Conservation (phyloP, 2,797 vertebrate genomes). For the Cyclopterus lumpus region DNA sequence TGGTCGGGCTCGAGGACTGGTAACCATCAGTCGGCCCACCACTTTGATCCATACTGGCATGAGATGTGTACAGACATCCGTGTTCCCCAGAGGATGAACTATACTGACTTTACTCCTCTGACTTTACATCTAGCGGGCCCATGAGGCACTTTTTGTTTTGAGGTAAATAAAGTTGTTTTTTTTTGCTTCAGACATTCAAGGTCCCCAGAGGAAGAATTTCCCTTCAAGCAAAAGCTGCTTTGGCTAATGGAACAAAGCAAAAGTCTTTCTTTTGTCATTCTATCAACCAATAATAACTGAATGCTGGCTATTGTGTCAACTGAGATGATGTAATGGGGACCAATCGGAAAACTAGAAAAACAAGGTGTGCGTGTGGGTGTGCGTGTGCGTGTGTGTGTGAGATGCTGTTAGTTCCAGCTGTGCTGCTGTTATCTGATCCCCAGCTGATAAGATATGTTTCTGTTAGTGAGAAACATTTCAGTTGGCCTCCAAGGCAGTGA, state of each 20-base stretch:
- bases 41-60: not conserved
- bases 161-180: not conserved
- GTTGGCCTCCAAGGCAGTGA: constrained; percentile 41
- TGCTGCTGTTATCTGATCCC: constrained; percentile 58
- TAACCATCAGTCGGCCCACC: not conserved
- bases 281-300: not conserved
- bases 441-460: constrained; percentile 56
- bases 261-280: not conserved
- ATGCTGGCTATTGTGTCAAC: not conserved
- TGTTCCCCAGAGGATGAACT: not conserved
- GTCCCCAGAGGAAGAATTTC: not conserved
- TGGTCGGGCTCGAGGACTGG: not conserved
- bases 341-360: not conserved
- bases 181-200: not conserved
- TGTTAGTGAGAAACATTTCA: constrained; percentile 48
- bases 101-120: no score
- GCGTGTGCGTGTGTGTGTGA: constrained; percentile 14
- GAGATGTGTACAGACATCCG: not conserved
- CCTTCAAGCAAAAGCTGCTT: not conserved
- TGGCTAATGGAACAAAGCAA: not conserved
- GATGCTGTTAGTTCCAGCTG: constrained; percentile 64
- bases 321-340: not conserved
- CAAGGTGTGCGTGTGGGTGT: constrained; percentile 11
- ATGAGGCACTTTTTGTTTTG: not conserved
- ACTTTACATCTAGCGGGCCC: not conserved